A percentile compares a stretch with the other conserved stretches of the same genome.
phyloP scores from a whole-genome alignment of 2,888 invertebrate species.

The Callyntrura sp. region DNA sequence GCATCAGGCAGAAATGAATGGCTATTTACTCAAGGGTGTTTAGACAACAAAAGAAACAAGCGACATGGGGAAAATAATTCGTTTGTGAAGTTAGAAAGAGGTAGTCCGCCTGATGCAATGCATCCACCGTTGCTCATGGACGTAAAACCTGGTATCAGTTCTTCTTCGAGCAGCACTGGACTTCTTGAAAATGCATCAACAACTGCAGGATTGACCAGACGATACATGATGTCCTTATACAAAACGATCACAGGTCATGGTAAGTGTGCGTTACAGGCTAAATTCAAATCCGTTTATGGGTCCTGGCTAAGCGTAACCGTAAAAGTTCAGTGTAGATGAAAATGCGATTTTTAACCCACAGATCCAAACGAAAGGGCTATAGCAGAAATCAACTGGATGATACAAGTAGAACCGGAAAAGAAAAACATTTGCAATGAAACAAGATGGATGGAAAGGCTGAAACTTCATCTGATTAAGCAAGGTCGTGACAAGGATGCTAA shows the following conservation, averaged over 20 bases:
- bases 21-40: not conserved
- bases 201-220: not conserved
- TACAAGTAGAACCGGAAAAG: slow-evolving; percentile 57
- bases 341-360: not conserved
- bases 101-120: not conserved
- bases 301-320: no score
- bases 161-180: not conserved
- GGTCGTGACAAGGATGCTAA: slow-evolving; percentile 85
- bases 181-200: not conserved
- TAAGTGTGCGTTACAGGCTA: not conserved
- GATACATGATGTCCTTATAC: slow-evolving; percentile 3
- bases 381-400: slow-evolving; percentile 51
- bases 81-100: not conserved
- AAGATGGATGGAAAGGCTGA: slow-evolving; percentile 83
- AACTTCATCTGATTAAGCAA: slow-evolving; percentile 83
- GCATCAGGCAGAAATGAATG: not conserved
- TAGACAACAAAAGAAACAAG: not conserved
- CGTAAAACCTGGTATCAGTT: not conserved
- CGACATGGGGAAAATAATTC: not conserved
- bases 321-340: no score
- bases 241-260: slow-evolving; percentile 51
- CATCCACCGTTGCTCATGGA: not conserved
- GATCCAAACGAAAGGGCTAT: slow-evolving; percentile 64
- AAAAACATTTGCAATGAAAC: slow-evolving; percentile 82
- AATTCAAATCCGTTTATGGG: no score